A percentile compares a stretch with the other conserved stretches of the same genome.
Conservation (phyloP, 2,113 vertebrate genomes). For the Saccopteryx bilineata region DNA sequence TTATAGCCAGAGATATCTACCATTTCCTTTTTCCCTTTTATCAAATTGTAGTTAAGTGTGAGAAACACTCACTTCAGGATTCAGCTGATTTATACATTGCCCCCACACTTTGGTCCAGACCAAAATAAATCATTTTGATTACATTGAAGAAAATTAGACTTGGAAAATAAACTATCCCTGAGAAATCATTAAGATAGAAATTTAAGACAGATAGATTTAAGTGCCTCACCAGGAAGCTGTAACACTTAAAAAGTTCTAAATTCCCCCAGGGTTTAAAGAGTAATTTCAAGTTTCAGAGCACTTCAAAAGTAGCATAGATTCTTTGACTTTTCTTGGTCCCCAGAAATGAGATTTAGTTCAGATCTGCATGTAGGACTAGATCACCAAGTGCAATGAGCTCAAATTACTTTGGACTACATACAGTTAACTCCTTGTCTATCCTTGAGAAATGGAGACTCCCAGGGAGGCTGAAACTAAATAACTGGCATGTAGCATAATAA, state of each 20-base stretch:
- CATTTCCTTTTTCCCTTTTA: background rate
- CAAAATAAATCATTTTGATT: constrained; percentile 63
- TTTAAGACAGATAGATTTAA: constrained; percentile 44
- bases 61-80: background rate
- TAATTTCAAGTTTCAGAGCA: background rate
- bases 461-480: background rate
- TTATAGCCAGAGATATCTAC: background rate
- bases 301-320: background rate
- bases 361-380: background rate
- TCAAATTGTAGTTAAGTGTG: constrained; percentile 15
- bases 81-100: constrained; percentile 18
- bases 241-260: constrained; percentile 24
- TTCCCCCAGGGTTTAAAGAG: background rate
- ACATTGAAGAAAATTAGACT: background rate
- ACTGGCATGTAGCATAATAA: background rate
- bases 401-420: background rate
- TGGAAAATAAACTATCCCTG: constrained; percentile 40
- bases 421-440: background rate
- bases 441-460: background rate
- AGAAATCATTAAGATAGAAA: constrained; percentile 59
- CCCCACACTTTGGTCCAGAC: background rate
- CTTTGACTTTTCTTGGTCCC: background rate
- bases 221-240: background rate
- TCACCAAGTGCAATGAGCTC: background rate
- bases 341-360: background rate